phyloP scores from a whole-genome alignment of 2,888 invertebrate species.

The Ariolimax columbianus region DNA sequence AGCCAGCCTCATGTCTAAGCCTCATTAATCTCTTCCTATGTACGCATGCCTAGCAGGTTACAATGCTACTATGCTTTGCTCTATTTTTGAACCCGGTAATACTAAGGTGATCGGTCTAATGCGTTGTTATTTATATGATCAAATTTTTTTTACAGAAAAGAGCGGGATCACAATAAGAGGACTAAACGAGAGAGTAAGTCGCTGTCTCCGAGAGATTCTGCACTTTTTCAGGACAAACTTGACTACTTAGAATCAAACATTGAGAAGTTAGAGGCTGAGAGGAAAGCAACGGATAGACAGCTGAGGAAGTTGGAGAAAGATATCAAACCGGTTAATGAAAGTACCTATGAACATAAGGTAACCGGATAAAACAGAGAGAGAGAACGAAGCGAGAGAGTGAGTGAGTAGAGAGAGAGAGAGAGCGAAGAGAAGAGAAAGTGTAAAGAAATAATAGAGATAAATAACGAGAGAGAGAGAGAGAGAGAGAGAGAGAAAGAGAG shows the following conservation, averaged over 20 bases:
- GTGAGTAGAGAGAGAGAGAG: neutral
- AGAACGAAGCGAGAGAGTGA: neutral
- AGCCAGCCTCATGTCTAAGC: no score
- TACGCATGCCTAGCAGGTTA: no score
- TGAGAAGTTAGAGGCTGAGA: conserved; percentile 59
- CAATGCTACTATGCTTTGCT: no score
- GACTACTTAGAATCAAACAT: conserved; percentile 58
- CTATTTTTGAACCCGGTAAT: no score
- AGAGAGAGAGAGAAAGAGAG: no score
- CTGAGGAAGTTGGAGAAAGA: conserved; percentile 62
- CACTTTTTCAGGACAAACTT: conserved; percentile 56
- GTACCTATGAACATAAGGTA: conserved; percentile 68
- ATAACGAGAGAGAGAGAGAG: no score
- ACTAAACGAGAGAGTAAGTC: conserved; percentile 36
- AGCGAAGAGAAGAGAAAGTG: neutral
- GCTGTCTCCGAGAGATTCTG: conserved; percentile 60
- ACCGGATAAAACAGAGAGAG: neutral
- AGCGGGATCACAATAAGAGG: conserved; percentile 61
- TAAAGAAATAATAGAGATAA: no score
- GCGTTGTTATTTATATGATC: neutral
- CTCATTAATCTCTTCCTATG: no score
- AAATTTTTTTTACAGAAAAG: conserved; percentile 39
- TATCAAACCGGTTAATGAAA: conserved; percentile 60
- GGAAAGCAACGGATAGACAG: conserved; percentile 55
- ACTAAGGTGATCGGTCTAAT: no score